phyloP scores from a whole-genome alignment of 2,113 vertebrate genomes.

The Ploceus nigricollis region DNA sequence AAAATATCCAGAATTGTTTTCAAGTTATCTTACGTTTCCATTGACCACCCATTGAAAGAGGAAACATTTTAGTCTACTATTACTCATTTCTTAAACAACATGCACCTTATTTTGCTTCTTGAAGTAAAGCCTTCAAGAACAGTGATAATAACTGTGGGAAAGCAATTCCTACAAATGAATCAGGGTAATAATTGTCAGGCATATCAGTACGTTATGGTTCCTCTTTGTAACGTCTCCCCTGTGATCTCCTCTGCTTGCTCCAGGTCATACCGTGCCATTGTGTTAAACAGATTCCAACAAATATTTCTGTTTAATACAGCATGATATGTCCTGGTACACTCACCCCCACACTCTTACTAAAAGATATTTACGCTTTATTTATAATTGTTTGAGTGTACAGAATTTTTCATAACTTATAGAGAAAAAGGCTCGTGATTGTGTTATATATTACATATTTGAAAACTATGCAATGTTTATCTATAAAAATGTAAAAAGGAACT shows the following conservation, averaged over 20 bases:
- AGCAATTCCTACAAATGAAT: neutral
- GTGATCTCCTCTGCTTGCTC: neutral
- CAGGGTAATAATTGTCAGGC: neutral
- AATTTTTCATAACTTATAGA: slow-evolving; percentile 65
- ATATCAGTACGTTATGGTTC: neutral
- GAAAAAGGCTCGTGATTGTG: neutral
- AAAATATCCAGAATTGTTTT: neutral
- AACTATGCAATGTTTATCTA: slow-evolving; percentile 56
- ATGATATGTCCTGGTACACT: neutral
- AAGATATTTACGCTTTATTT: slow-evolving; percentile 57
- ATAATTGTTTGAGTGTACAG: slow-evolving; percentile 66
- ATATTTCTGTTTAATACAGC: neutral
- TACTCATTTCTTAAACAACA: neutral
- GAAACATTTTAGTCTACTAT: neutral
- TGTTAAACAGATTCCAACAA: neutral
- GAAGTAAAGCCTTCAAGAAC: neutral
- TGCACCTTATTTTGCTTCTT: neutral
- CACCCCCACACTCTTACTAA: neutral
- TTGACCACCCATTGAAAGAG: neutral
- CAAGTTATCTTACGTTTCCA: neutral
- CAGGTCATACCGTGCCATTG: neutral
- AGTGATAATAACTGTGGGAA: neutral
- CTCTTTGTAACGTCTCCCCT: neutral
- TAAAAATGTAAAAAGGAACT: slow-evolving; percentile 52
- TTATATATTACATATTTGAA: slow-evolving; percentile 48